phyloP scores from a whole-genome alignment of 2,113 vertebrate species.

The Tragelaphus strepsiceros region DNA sequence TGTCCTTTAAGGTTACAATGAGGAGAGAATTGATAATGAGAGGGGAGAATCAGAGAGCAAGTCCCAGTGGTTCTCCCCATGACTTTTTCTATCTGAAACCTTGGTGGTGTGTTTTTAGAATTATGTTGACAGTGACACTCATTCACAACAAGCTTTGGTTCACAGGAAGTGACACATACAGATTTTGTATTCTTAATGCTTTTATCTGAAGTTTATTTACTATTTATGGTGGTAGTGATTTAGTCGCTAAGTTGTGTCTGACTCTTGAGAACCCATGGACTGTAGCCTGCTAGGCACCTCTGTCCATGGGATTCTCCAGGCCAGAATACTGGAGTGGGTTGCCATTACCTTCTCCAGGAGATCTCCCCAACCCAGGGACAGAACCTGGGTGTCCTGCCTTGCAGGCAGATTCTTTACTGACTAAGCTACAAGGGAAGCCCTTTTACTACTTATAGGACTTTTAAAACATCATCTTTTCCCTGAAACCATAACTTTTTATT shows the following conservation, averaged over 20 bases:
- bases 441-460: neutral
- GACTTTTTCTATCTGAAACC: neutral
- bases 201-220: neutral
- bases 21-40: neutral
- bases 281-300: neutral
- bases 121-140: neutral
- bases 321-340: neutral
- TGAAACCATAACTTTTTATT: neutral
- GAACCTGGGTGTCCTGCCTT: neutral
- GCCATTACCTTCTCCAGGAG: neutral
- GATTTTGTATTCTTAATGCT: neutral
- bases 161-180: neutral
- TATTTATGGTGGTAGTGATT: neutral
- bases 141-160: neutral
- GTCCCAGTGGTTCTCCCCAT: neutral
- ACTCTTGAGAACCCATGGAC: neutral
- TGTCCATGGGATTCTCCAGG: neutral
- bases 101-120: neutral
- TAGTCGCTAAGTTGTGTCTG: neutral
- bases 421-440: neutral
- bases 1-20: conserved; percentile 39
- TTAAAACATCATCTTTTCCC: neutral
- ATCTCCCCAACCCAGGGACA: neutral
- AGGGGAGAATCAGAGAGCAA: neutral
- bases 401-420: neutral